These are phyloP conservation scores for Botia kubotai DNA, from an alignment of 2,797 vertebrate genomes.

Conservation along the genomic window DNA sequence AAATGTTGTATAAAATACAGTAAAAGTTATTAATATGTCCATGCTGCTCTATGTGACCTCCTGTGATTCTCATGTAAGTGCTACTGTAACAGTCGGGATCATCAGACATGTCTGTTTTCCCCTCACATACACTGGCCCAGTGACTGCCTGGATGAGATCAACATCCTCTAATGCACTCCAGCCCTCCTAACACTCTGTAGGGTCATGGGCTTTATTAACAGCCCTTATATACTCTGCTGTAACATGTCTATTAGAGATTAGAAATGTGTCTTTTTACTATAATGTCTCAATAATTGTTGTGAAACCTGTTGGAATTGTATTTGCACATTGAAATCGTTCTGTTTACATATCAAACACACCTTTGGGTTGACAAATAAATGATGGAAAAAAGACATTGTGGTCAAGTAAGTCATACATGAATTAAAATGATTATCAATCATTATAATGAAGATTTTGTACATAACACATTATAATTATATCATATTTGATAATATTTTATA, in stretches of 20 bases:
- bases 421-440: too few species aligned
- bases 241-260: slow-evolving; percentile 70
- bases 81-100: slow-evolving; percentile 17
- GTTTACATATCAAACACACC: slow-evolving; percentile 75
- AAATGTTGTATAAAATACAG: not conserved
- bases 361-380: slow-evolving; percentile 78
- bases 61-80: not conserved
- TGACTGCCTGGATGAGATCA: slow-evolving; percentile 30
- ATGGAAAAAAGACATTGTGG: slow-evolving; percentile 47
- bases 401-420: not conserved
- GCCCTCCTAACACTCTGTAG: slow-evolving; percentile 15
- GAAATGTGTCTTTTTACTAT: slow-evolving; percentile 62
- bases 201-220: slow-evolving; percentile 30
- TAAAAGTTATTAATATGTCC: not conserved
- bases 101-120: slow-evolving; percentile 21
- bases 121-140: slow-evolving; percentile 1
- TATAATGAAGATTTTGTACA: too few species aligned
- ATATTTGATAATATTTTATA: too few species aligned
- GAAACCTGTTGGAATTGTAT: slow-evolving; percentile 72
- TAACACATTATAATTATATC: too few species aligned
- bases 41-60: not conserved
- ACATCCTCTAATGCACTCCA: slow-evolving; percentile 18
- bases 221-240: slow-evolving; percentile 63
- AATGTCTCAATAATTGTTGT: slow-evolving; percentile 73
- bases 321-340: slow-evolving; percentile 77